phyloP scores from a whole-genome alignment of 2,888 invertebrate genomes.

The Empis stercorea region DNA sequence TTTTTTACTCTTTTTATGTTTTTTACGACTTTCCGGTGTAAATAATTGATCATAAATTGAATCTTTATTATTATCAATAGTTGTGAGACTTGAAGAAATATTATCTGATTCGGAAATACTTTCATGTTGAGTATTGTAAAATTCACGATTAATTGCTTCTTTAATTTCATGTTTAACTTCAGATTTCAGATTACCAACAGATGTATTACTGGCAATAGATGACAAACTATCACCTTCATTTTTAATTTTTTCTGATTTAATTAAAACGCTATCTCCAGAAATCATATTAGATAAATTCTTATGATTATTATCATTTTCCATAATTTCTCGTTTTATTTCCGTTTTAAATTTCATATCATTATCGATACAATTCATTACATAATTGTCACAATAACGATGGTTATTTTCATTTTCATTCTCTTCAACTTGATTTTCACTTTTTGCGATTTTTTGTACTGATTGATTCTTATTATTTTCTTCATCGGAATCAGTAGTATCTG shows the following conservation, averaged over 20 bases:
- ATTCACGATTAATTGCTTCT: slow-evolving; percentile 6
- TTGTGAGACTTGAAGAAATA: slow-evolving; percentile 14
- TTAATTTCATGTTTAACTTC: slow-evolving; percentile 11
- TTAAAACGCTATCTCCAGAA: not conserved
- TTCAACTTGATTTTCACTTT: not conserved
- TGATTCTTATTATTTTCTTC: not conserved
- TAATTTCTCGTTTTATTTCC: slow-evolving; percentile 48
- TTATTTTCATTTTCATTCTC: not conserved
- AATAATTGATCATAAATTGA: slow-evolving; percentile 29
- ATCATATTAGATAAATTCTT: slow-evolving; percentile 18
- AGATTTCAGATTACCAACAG: slow-evolving; percentile 10
- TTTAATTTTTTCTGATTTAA: not conserved
- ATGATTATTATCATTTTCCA: slow-evolving; percentile 25
- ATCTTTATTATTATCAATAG: slow-evolving; percentile 37
- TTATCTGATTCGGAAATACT: slow-evolving; percentile 17
- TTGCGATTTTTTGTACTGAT: not conserved
- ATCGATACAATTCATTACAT: slow-evolving; percentile 5
- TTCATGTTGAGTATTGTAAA: slow-evolving; percentile 8
- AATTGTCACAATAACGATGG: slow-evolving; percentile 11
- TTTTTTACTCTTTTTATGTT: slow-evolving; percentile 76
- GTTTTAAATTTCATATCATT: slow-evolving; percentile 40
- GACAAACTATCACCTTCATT: slow-evolving; percentile 36
- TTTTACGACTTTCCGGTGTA: slow-evolving; percentile 50
- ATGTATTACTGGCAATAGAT: not conserved
- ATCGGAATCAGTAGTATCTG: slow-evolving; percentile 58